Percentiles rank a stretch among this genome's conserved stretches.
These are phyloP conservation scores for Mesoligia furuncula DNA, from an alignment of 2,888 invertebrate species.

Conservation along the genomic window DNA sequence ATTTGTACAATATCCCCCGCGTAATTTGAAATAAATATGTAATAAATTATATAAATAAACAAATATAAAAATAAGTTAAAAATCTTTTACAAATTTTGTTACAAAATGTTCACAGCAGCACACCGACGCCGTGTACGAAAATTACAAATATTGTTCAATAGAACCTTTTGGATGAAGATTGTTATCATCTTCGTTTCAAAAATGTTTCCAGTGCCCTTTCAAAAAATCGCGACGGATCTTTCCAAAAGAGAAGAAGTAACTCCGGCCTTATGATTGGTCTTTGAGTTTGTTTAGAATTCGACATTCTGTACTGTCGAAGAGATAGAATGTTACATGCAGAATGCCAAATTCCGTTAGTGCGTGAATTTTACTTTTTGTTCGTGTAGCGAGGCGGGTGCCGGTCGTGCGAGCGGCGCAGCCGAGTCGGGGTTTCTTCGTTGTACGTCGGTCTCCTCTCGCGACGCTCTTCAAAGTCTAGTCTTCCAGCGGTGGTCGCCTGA, in stretches of 20 bases:
- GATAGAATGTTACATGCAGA: constrained; percentile 42
- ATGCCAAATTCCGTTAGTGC: constrained; percentile 45
- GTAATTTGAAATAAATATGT: constrained; percentile 69
- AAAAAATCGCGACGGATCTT: constrained; percentile 48
- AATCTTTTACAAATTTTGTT: constrained; percentile 68
- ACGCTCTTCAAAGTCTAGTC: constrained; percentile 75
- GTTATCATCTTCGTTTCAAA: constrained; percentile 13
- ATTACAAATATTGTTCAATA: constrained; percentile 49
- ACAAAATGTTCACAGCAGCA: constrained; percentile 65
- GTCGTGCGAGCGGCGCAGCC: constrained; percentile 79
- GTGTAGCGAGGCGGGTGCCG: constrained; percentile 64
- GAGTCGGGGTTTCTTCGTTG: constrained; percentile 82
- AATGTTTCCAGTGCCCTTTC: constrained; percentile 42
- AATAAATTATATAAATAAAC: constrained; percentile 71
- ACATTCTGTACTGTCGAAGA: constrained; percentile 54
- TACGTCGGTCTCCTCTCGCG: constrained; percentile 75
- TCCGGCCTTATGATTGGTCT: constrained; percentile 48
- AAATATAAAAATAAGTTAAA: constrained; percentile 69
- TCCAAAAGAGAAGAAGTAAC: constrained; percentile 33
- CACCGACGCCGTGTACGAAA: constrained; percentile 65
- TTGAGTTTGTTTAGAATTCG: constrained; percentile 40
- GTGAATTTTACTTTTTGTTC: constrained; percentile 71
- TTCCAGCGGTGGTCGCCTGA: constrained; percentile 77
- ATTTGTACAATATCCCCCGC: constrained; percentile 53
- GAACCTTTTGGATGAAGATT: constrained; percentile 27